These are phyloP conservation scores for Sesia apiformis DNA, from an alignment of 2,888 invertebrate species.

Conservation along the genomic window DNA sequence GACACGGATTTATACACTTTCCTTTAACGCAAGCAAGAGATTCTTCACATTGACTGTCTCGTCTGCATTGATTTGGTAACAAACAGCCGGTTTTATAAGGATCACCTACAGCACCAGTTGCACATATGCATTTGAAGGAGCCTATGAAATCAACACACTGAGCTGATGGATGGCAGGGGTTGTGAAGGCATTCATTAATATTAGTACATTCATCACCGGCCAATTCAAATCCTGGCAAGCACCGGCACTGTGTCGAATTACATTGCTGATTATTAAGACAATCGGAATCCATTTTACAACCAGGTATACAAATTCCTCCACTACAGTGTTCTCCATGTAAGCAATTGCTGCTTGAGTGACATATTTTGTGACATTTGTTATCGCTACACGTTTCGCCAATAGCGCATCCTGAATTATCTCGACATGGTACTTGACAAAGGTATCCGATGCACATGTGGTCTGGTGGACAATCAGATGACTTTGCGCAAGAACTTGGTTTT, in stretches of 20 bases:
- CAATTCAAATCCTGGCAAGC: slow-evolving; percentile 83
- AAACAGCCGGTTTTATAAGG: slow-evolving; percentile 81
- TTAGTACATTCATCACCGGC: slow-evolving; percentile 85
- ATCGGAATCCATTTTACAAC: slow-evolving; percentile 87
- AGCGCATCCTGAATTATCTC: slow-evolving; percentile 82
- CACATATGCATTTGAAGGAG: slow-evolving; percentile 86
- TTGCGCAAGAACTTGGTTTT: slow-evolving; percentile 81
- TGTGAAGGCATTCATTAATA: slow-evolving; percentile 86
- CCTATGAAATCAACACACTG: slow-evolving; percentile 86
- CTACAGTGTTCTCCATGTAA: slow-evolving; percentile 91
- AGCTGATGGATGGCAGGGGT: slow-evolving; percentile 87
- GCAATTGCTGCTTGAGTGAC: slow-evolving; percentile 92
- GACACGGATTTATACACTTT: slow-evolving; percentile 89
- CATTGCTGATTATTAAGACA: slow-evolving; percentile 88
- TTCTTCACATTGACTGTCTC: slow-evolving; percentile 83
- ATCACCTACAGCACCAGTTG: slow-evolving; percentile 84
- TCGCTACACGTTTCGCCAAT: slow-evolving; percentile 88
- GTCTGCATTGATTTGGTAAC: slow-evolving; percentile 83
- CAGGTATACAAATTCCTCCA: slow-evolving; percentile 86
- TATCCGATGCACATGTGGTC: slow-evolving; percentile 86
- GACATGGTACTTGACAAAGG: slow-evolving; percentile 86
- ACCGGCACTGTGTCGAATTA: slow-evolving; percentile 82
- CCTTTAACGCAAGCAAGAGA: slow-evolving; percentile 83
- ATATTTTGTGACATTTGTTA: slow-evolving; percentile 87
- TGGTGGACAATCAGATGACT: slow-evolving; percentile 81